Conservation (phyloP, 2,113 vertebrate species). For the Ictidomys tridecemlineatus region DNA sequence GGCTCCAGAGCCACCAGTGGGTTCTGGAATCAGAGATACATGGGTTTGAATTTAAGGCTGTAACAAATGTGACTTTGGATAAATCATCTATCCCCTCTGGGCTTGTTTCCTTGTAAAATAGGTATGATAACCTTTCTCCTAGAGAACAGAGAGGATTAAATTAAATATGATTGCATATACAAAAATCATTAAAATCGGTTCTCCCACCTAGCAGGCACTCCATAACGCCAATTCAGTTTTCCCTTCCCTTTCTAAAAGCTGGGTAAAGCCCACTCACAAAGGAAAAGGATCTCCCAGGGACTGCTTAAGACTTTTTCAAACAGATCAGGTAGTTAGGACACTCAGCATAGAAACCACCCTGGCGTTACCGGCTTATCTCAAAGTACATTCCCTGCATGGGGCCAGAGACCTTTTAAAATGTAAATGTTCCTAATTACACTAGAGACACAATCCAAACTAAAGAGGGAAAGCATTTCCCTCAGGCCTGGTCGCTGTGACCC, state of each 20-base stretch:
- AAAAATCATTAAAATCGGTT: constrained; percentile 1
- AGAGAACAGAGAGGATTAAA: neutral
- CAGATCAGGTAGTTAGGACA: neutral
- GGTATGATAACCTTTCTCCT: neutral
- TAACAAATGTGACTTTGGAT: constrained; percentile 1
- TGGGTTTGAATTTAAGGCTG: constrained; percentile 14
- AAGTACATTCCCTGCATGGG: neutral
- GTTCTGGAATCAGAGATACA: neutral
- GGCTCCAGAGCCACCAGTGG: neutral
- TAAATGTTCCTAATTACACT: constrained; percentile 66
- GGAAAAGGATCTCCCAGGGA: neutral
- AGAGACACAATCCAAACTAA: neutral
- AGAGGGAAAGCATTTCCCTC: neutral
- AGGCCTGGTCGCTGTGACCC: neutral
- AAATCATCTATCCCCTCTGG: neutral
- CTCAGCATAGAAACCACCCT: neutral
- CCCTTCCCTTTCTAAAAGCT: constrained; percentile 29
- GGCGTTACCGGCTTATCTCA: constrained; percentile 49
- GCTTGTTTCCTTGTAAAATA: neutral
- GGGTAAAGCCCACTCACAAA: neutral
- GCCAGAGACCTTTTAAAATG: constrained; percentile 68
- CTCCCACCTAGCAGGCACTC: neutral
- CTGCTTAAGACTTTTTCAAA: neutral
- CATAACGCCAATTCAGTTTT: neutral
- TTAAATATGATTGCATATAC: neutral